Conservation (phyloP, 2,888 invertebrate species). For the Palloptera scutellata region DNA sequence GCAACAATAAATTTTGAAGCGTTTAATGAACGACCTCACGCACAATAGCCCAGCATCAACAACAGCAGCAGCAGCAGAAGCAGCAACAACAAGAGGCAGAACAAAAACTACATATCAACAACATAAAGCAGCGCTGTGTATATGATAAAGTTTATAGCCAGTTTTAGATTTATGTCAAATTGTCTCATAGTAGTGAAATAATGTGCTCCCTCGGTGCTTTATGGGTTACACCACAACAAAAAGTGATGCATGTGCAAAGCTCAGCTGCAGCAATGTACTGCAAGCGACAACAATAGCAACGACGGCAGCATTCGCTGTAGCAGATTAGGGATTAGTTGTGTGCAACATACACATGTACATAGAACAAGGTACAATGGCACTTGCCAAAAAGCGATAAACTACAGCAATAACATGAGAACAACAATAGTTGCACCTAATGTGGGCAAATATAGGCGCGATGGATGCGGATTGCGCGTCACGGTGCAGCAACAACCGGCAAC, state of each 20-base stretch:
- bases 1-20: constrained; percentile 5
- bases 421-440: too few species aligned
- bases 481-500: too few species aligned
- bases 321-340: constrained; percentile 4
- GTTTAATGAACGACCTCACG: constrained; percentile 31
- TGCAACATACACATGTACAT: not conserved
- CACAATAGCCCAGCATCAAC: constrained; percentile 24
- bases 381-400: constrained; percentile 22
- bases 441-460: too few species aligned
- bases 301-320: not conserved
- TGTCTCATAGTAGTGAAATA: constrained; percentile 22
- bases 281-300: constrained; percentile 11
- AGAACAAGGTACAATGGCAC: constrained; percentile 16
- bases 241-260: constrained; percentile 29
- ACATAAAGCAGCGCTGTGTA: constrained; percentile 1
- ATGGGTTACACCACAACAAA: constrained; percentile 17
- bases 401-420: not conserved
- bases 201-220: constrained; percentile 25
- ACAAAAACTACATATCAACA: constrained; percentile 5
- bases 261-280: constrained; percentile 5
- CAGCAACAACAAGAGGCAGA: constrained; percentile 24
- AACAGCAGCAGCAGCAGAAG: constrained; percentile 7
- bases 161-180: constrained; percentile 35
- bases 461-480: too few species aligned
- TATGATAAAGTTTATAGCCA: constrained; percentile 20